Conservation (phyloP, 2,797 vertebrate species). For the Gobionotothen gibberifrons region DNA sequence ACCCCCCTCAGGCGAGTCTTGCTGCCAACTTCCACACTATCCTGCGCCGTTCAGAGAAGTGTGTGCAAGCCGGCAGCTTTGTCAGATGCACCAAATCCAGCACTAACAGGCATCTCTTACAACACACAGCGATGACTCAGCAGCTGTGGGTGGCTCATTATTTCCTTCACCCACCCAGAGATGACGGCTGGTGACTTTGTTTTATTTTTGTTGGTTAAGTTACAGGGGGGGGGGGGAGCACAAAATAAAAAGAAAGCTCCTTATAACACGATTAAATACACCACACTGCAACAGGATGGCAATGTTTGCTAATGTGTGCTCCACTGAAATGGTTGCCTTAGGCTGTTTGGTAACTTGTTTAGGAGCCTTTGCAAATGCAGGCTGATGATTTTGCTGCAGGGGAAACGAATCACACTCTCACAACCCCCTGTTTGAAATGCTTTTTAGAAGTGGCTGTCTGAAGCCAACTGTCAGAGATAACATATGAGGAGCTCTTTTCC, state of each 20-base stretch:
- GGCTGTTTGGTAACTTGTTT: conserved; percentile 20
- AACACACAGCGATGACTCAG: conserved; percentile 62
- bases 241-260: conserved; percentile 39
- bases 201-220: conserved; percentile 55
- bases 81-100: conserved; percentile 50
- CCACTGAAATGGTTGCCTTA: conserved; percentile 2
- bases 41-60: conserved; percentile 37
- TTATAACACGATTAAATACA: conserved; percentile 27
- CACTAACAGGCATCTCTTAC: conserved; percentile 49
- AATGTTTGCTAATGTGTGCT: conserved; percentile 14
- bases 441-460: conserved; percentile 13
- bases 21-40: conserved; percentile 53
- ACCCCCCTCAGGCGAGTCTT: conserved; percentile 60
- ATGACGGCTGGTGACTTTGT: conserved; percentile 53
- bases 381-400: conserved; percentile 19
- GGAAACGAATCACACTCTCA: conserved; percentile 20
- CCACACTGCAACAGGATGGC: conserved; percentile 14
- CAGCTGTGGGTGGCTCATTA: conserved; percentile 68
- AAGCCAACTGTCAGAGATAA: background rate
- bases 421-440: background rate
- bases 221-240: background rate
- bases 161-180: conserved; percentile 58
- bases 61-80: conserved; percentile 42
- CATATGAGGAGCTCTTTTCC: too few relatives aligned
- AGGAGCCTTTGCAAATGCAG: conserved; percentile 28